Percentiles rank a stretch among this genome's conserved stretches.
Conservation (phyloP, 1,140 invertebrate species). For the Danaus melanippus region DNA sequence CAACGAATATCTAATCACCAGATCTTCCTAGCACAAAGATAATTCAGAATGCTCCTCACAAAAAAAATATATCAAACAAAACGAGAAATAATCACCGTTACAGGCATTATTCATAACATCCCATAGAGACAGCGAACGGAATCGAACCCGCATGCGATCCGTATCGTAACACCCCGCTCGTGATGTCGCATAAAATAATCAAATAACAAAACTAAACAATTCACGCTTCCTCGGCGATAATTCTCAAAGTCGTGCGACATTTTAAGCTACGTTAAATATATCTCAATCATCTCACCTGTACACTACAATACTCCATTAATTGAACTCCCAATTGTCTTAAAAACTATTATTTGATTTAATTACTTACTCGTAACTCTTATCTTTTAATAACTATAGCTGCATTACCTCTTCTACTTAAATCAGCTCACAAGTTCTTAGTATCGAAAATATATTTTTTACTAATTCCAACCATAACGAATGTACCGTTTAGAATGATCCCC, state of each 20-base stretch:
- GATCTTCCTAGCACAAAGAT: too few relatives aligned
- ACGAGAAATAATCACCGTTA: slow-evolving; percentile 31
- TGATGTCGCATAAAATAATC: slow-evolving; percentile 50
- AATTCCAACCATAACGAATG: slow-evolving; percentile 2
- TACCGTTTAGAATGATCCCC: slow-evolving; percentile 34
- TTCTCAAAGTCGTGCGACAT: slow-evolving; percentile 26
- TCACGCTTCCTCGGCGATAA: slow-evolving; percentile 25
- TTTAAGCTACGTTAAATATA: slow-evolving; percentile 2
- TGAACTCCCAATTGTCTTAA: too few relatives aligned
- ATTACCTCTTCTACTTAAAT: too few relatives aligned
- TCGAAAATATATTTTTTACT: background rate
- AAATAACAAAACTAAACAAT: slow-evolving; percentile 19
- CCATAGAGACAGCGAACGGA: slow-evolving; percentile 27
- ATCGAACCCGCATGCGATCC: slow-evolving; percentile 59
- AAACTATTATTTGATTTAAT: too few relatives aligned
- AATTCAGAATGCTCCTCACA: too few relatives aligned
- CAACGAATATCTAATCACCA: too few relatives aligned
- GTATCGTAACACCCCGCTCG: slow-evolving; percentile 43
- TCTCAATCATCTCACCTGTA: background rate
- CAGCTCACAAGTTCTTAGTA: too few relatives aligned
- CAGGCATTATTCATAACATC: slow-evolving; percentile 25
- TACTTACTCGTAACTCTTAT: too few relatives aligned
- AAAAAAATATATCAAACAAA: background rate
- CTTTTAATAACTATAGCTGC: too few relatives aligned
- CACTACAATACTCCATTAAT: too few relatives aligned